phyloP scores from a whole-genome alignment of 2,797 vertebrate species.

The Atherinosoma microstoma region DNA sequence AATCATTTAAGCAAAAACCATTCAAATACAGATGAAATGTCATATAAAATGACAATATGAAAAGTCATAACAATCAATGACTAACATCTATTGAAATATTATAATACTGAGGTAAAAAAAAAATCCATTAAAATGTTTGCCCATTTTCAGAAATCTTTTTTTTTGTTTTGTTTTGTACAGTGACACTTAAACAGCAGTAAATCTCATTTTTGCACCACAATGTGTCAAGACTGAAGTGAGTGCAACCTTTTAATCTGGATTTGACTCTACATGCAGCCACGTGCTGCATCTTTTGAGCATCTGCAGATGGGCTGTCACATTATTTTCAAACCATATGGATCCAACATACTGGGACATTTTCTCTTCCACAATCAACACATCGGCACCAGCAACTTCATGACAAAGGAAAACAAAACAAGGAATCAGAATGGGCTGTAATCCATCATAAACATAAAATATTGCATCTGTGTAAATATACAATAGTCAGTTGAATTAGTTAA shows the following conservation, averaged over 20 bases:
- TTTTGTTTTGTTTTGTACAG: background rate
- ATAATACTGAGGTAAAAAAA: no score
- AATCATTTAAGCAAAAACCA: background rate
- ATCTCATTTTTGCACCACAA: no score
- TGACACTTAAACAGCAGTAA: background rate
- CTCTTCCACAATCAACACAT: constrained; percentile 1
- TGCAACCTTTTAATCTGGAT: background rate
- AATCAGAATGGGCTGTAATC: constrained; percentile 1
- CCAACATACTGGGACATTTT: constrained; percentile 1
- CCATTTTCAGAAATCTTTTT: background rate
- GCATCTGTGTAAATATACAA: background rate
- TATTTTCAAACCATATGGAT: background rate
- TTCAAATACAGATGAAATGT: background rate
- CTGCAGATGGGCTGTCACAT: background rate
- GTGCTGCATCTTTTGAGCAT: background rate
- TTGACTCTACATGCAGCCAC: background rate
- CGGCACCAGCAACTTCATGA: background rate
- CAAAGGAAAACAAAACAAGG: background rate
- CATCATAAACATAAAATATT: background rate
- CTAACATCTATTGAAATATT: no score
- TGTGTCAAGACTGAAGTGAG: no score
- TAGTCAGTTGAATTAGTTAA: background rate
- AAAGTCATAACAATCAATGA: no score
- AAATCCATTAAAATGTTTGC: no score
- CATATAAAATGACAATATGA: background rate